Percentiles rank a stretch among this genome's conserved stretches.
These are phyloP conservation scores for Uria aalge DNA, from an alignment of 2,113 vertebrate species.

Conservation along the genomic window DNA sequence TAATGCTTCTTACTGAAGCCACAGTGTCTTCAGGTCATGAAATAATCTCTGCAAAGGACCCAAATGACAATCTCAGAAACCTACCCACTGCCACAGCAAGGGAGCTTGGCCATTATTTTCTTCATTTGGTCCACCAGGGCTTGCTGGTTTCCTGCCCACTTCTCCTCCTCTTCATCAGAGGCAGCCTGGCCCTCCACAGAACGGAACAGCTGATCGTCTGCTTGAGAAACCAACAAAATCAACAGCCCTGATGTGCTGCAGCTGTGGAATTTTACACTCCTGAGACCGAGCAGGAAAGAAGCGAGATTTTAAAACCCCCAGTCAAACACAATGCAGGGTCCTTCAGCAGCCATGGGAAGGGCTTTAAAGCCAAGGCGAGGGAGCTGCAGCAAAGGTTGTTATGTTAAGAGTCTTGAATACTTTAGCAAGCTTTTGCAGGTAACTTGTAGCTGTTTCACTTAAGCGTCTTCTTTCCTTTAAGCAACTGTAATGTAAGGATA, in stretches of 20 bases:
- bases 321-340: accelerated
- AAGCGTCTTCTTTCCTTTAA: background rate
- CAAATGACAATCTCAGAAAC: background rate
- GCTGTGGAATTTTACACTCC: background rate
- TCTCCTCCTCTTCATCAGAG: slow-evolving; percentile 89
- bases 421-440: background rate
- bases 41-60: background rate
- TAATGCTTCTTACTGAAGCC: background rate
- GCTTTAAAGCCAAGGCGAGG: background rate
- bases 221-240: slow-evolving; percentile 17
- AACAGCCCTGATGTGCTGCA: background rate
- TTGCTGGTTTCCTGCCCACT: slow-evolving; percentile 70
- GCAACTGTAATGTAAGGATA: accelerated
- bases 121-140: slow-evolving; percentile 69
- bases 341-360: background rate
- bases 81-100: slow-evolving; percentile 81
- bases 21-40: background rate
- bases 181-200: slow-evolving; percentile 92
- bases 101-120: slow-evolving; percentile 70
- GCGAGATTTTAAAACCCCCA: background rate
- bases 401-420: background rate
- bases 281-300: background rate
- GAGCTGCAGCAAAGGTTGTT: background rate
- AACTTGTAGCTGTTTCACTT: background rate
- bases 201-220: slow-evolving; percentile 88